phyloP scores from a whole-genome alignment of 2,888 invertebrate species.

The Chloroclystis v-ata region DNA sequence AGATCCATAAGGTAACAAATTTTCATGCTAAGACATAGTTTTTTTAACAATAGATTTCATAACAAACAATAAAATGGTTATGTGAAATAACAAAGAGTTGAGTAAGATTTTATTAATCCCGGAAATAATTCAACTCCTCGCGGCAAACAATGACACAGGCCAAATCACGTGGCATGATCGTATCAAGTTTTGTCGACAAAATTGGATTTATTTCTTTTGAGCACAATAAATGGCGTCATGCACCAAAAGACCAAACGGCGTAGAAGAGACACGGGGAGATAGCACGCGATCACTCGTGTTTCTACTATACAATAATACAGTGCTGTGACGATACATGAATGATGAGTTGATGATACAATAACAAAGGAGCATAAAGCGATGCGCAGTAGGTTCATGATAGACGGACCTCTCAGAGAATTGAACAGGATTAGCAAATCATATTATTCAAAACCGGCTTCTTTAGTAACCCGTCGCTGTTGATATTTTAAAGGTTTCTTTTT shows the following conservation, averaged over 20 bases:
- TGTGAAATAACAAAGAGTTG: too few relatives aligned
- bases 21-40: too few relatives aligned
- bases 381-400: constrained; percentile 15
- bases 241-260: constrained; percentile 8
- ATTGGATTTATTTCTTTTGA: constrained; percentile 1
- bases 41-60: too few relatives aligned
- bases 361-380: constrained; percentile 10
- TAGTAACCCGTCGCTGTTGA: too few relatives aligned
- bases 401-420: constrained; percentile 12
- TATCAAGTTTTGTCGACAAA: neutral
- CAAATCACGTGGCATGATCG: constrained; percentile 2
- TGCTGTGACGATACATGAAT: constrained; percentile 11
- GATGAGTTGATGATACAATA: constrained; percentile 12
- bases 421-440: neutral
- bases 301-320: constrained; percentile 6
- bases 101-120: too few relatives aligned
- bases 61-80: too few relatives aligned
- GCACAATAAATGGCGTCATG: constrained; percentile 3
- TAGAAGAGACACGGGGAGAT: constrained; percentile 11
- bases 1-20: too few relatives aligned
- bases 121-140: neutral
- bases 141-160: neutral
- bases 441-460: too few relatives aligned
- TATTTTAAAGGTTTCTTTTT: too few relatives aligned
- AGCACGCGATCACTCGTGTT: constrained; percentile 11